Conservation (phyloP, 2,888 invertebrate genomes). For the Apodemia hepburni region DNA sequence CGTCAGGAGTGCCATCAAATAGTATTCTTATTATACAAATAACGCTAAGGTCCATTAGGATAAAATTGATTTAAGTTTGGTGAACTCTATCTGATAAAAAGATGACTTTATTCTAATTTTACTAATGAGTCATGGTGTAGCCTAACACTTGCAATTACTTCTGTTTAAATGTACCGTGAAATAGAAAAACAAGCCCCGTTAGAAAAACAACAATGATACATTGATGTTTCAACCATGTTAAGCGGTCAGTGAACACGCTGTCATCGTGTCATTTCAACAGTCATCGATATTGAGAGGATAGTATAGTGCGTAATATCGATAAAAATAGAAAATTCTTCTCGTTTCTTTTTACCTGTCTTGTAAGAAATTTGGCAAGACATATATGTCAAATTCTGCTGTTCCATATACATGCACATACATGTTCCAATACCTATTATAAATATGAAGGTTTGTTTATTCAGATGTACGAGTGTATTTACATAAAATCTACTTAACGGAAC, state of each 20-base stretch:
- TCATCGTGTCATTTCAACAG: slow-evolving; percentile 3
- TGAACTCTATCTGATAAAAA: too few species aligned
- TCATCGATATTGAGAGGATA: not conserved
- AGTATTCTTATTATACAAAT: not conserved
- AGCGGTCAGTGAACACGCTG: slow-evolving; percentile 13
- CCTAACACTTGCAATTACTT: not conserved
- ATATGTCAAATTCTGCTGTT: too few species aligned
- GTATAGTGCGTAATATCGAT: not conserved
- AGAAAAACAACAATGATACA: slow-evolving; percentile 4
- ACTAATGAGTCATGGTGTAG: not conserved
- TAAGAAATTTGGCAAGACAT: too few species aligned
- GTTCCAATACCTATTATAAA: too few species aligned
- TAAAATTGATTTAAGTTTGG: not conserved
- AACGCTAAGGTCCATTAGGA: not conserved
- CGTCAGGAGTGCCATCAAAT: not conserved
- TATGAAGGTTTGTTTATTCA: too few species aligned
- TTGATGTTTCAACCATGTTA: slow-evolving; percentile 6
- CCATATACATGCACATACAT: too few species aligned
- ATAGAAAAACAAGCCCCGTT: not conserved
- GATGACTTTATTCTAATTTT: not conserved
- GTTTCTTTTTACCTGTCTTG: not conserved
- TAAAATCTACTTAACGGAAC: too few species aligned
- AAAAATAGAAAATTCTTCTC: not conserved
- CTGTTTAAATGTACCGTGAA: not conserved
- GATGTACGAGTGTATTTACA: too few species aligned